Evolutionary conservation across 92 coral and sea anemone species (phyloP), one percentile per base, ranked within the genome.

Genomic region (Siderastrea siderea): DNA sequence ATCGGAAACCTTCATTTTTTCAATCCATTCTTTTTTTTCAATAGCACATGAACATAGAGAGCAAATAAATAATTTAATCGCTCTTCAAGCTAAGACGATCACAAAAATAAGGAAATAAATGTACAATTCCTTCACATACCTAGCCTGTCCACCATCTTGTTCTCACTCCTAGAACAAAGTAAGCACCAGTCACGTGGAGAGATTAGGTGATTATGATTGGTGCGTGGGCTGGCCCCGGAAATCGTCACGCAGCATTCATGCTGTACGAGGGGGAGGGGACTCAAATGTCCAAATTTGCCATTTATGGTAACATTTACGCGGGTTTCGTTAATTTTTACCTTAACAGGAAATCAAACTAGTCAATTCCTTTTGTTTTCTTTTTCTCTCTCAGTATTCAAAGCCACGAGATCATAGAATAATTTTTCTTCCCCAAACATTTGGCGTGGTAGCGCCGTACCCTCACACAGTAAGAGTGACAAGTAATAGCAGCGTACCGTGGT

Each of bases 141-240:
- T 26, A 95, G 87, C 53, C 95, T 83, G 78, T 95, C 98, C 98
- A 95, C 96, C 98, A 95, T 95, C 82, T 95, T 94, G 93, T 61
- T 70, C 67, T 52, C 79, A 62, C 51, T 77, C 81, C 49, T 45
- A 45, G 49, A 54, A 17, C 62, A 19, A 38, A 26, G 9, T 26
- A 10, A 8, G 55, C 75, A 77, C 26, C 19, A 14, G 64, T 91
- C 94, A 91, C 91, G 85, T 91, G 94, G 10, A 16, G n/a, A 2
- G 45, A 9, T 60, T 50, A 52, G 10, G 53, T 67, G 43, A 79
- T 62, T 51, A 8, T 82, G 88, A 91, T 91, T 91, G 91, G 91
- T 77, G 79, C 63, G 82, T 57, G 91, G 91, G 88, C 3, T 46
- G 68, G 48, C 77, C 45, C 81, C 79, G 68, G 83, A 61, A 74